phyloP scores from a whole-genome alignment of 1,140 invertebrate species.

The Agrypnia vestita region DNA sequence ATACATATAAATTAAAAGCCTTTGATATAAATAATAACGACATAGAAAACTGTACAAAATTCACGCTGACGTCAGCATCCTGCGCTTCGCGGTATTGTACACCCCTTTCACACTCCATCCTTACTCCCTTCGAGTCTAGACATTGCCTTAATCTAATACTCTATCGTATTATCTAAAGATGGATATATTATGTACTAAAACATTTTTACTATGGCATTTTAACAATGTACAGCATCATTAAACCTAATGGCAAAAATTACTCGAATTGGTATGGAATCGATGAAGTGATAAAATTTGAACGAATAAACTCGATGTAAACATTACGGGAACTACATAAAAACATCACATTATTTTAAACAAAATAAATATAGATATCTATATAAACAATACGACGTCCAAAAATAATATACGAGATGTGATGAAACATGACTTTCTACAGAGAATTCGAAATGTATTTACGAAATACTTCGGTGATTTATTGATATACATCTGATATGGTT shows the following conservation, averaged over 20 bases:
- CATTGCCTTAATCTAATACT: slow-evolving; percentile 34
- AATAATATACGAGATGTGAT: neutral
- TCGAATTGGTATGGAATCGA: slow-evolving; percentile 18
- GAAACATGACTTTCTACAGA: neutral
- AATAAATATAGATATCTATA: neutral
- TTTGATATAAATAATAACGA: slow-evolving; percentile 41
- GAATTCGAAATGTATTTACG: slow-evolving; percentile 11
- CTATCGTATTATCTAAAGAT: slow-evolving; percentile 1
- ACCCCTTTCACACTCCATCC: slow-evolving; percentile 12
- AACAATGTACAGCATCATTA: slow-evolving; percentile 19
- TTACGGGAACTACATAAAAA: neutral
- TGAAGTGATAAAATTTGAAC: neutral
- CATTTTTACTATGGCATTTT: slow-evolving; percentile 34
- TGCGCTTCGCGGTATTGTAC: slow-evolving; percentile 13
- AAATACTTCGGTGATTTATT: slow-evolving; percentile 1
- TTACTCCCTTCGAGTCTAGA: slow-evolving; percentile 12
- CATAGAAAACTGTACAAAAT: slow-evolving; percentile 48
- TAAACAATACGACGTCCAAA: neutral
- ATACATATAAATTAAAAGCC: slow-evolving; percentile 40
- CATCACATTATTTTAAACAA: neutral
- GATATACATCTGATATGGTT: slow-evolving; percentile 44
- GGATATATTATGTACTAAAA: slow-evolving; percentile 17
- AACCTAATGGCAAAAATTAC: slow-evolving; percentile 35
- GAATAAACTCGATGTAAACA: neutral
- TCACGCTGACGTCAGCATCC: slow-evolving; percentile 9